phyloP scores from a whole-genome alignment of 1,140 invertebrate species.

The Drosophila melanica region DNA sequence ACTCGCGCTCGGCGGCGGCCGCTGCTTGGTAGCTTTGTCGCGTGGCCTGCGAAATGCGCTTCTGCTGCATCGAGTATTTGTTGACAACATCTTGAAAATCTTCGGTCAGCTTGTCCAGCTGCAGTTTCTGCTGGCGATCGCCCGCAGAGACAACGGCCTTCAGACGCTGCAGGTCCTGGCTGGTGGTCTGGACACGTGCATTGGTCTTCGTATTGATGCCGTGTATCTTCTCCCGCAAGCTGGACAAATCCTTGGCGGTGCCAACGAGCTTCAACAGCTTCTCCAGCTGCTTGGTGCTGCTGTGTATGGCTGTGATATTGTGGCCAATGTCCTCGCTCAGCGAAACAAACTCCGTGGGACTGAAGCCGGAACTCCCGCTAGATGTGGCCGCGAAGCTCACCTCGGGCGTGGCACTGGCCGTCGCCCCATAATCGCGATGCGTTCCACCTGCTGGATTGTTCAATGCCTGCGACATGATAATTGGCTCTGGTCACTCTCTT shows the following conservation, averaged over 20 bases:
- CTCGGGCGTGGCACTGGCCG: constrained; percentile 85
- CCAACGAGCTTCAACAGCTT: constrained; percentile 90
- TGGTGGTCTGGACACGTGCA: constrained; percentile 89
- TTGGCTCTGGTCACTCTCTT: constrained; percentile 19
- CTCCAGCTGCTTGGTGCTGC: constrained; percentile 88
- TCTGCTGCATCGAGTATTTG: constrained; percentile 91
- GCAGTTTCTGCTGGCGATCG: constrained; percentile 91
- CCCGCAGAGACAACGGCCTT: constrained; percentile 87
- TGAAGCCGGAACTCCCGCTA: constrained; percentile 86
- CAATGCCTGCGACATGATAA: constrained; percentile 67
- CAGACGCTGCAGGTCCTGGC: constrained; percentile 89
- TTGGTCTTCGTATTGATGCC: constrained; percentile 91
- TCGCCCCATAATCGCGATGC: constrained; percentile 85
- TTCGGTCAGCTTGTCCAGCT: constrained; percentile 91
- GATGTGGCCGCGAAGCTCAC: constrained; percentile 85
- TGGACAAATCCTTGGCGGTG: constrained; percentile 89
- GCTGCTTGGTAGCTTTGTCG: constrained; percentile 88
- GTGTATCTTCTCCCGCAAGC: constrained; percentile 85
- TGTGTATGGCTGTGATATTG: constrained; percentile 91
- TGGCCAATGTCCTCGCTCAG: constrained; percentile 90
- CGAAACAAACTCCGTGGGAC: constrained; percentile 90
- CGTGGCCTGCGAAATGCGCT: constrained; percentile 91
- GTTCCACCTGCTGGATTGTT: constrained; percentile 60
- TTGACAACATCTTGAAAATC: constrained; percentile 92
- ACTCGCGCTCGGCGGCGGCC: constrained; percentile 83